Percentiles rank a stretch among this genome's conserved stretches.
phyloP scores from a whole-genome alignment of 2,797 vertebrate genomes.

The Melanotaenia maccullochi region DNA sequence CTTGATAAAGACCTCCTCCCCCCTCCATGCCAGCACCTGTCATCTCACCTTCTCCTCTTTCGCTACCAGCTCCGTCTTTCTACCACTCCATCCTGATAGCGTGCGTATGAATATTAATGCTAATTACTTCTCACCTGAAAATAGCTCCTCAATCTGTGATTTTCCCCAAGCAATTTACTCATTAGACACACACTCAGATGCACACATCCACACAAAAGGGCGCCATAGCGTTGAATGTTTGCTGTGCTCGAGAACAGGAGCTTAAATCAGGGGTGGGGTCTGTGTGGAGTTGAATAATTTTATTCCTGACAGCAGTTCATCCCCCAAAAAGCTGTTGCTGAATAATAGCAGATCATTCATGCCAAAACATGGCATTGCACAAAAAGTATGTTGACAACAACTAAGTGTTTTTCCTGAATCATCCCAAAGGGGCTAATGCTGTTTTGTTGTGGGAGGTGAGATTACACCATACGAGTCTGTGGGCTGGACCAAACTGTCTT shows the following conservation, averaged over 20 bases:
- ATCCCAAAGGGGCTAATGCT: slow-evolving; percentile 39
- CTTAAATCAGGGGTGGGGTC: slow-evolving; percentile 46
- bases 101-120: slow-evolving; percentile 77
- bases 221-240: slow-evolving; percentile 45
- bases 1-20: slow-evolving; percentile 23
- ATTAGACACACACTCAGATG: slow-evolving; percentile 23
- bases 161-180: slow-evolving; percentile 58
- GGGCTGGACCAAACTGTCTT: slow-evolving; percentile 39
- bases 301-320: slow-evolving; percentile 31
- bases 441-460: slow-evolving; percentile 51
- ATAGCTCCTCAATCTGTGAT: slow-evolving; percentile 69
- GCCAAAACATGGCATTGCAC: slow-evolving; percentile 41
- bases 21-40: slow-evolving; percentile 4
- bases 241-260: slow-evolving; percentile 48
- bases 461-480: slow-evolving; percentile 48
- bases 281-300: slow-evolving; percentile 43
- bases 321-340: slow-evolving; percentile 36
- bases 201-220: slow-evolving; percentile 12
- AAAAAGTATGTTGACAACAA: slow-evolving; percentile 40
- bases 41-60: slow-evolving; percentile 30
- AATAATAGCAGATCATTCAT: slow-evolving; percentile 30
- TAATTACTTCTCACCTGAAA: slow-evolving; percentile 70
- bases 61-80: slow-evolving; percentile 27
- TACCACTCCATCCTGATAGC: slow-evolving; percentile 41
- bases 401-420: slow-evolving; percentile 49